These are phyloP conservation scores for Lordiphosa fenestrarum DNA, from an alignment of 2,888 invertebrate genomes.

Conservation along the genomic window DNA sequence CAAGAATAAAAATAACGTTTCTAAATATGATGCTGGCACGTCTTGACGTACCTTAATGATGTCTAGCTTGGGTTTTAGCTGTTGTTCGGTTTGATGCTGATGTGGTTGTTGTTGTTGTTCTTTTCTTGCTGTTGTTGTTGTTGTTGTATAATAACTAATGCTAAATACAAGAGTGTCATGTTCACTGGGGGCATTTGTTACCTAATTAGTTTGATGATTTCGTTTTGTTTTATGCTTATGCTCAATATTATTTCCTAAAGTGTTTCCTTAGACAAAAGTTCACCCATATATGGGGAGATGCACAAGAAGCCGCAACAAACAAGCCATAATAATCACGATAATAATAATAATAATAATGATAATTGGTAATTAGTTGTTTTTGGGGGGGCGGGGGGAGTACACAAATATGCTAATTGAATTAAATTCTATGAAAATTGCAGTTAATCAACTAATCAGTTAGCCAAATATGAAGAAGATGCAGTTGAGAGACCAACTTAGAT, in stretches of 20 bases:
- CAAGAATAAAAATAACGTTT: slow-evolving; percentile 70
- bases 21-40: slow-evolving; percentile 51
- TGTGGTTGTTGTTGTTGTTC: slow-evolving; percentile 30
- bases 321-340: slow-evolving; percentile 65
- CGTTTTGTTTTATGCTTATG: slow-evolving; percentile 4
- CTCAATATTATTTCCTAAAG: slow-evolving; percentile 5
- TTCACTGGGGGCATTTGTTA: slow-evolving; percentile 16
- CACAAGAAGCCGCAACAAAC: slow-evolving; percentile 80
- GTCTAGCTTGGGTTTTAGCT: slow-evolving; percentile 10
- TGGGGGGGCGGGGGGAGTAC: slow-evolving; percentile 28
- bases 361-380: slow-evolving; percentile 44
- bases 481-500: no score
- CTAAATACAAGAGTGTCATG: slow-evolving; percentile 52
- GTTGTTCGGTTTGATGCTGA: slow-evolving; percentile 14
- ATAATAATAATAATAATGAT: slow-evolving; percentile 47
- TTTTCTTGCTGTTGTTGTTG: slow-evolving; percentile 33
- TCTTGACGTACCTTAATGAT: slow-evolving; percentile 13
- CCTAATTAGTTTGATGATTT: slow-evolving; percentile 26
- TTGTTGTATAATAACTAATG: slow-evolving; percentile 56
- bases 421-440: slow-evolving; percentile 55
- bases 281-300: slow-evolving; percentile 54
- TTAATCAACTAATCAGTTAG: slow-evolving; percentile 44
- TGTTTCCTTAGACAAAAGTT: slow-evolving; percentile 43
- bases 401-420: slow-evolving; percentile 67
- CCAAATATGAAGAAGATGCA: slow-evolving; percentile 21